Base-by-base conservation (phyloP, 2,888 invertebrate genomes). In the Parnassius apollo region DNA sequence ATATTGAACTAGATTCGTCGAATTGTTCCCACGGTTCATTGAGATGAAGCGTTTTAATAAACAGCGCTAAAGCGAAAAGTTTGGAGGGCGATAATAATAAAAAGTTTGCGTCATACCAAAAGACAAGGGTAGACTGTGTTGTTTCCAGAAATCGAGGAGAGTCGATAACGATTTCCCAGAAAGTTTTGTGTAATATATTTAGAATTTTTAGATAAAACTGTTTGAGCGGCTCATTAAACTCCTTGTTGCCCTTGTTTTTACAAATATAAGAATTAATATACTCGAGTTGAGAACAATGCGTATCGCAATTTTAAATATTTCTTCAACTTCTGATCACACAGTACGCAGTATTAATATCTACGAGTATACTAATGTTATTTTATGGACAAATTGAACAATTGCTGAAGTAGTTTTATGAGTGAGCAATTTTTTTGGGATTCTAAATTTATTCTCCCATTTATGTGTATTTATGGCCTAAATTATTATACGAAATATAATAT, bases 11-110 rank as follows among this genome's bases (percentile, higher is more conserved):
- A 54, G 88, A 87, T 64, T 66, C 62, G 50, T 65, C 71, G 60
- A 76, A 72, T 67, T 78, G 82, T 51, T 77, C 73, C 55, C 78
- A 88, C 65, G 80, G 83, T 57, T 93, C 93, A 11, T 77, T 93
- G 45, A 83, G 93, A 57, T 91, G 92, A 13, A 93, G 90, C 66
- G 91, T 92, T 51, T 84, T 93, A 61, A 85, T 93, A 72, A 92
- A 90, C 70, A 90, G 86, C 67, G 83, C 88, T 9, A 90, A 88
- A 72, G 82, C 88, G 1, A 87, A 85, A 73, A 91, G 86, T 72
- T 69, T 88, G 58, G 92, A 92, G 58, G 66, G 73, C 56, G 88
- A 87, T 48, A 67, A 67, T 25, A 75, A 71, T 68, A 84, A 85
- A 73, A 85, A 83, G 69, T 76, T 73, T 58, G 82, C 85, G 45